A percentile compares a stretch with the other conserved stretches of the same genome.
phyloP scores from a whole-genome alignment of 2,797 vertebrate species.

The Steatocranus sp. region DNA sequence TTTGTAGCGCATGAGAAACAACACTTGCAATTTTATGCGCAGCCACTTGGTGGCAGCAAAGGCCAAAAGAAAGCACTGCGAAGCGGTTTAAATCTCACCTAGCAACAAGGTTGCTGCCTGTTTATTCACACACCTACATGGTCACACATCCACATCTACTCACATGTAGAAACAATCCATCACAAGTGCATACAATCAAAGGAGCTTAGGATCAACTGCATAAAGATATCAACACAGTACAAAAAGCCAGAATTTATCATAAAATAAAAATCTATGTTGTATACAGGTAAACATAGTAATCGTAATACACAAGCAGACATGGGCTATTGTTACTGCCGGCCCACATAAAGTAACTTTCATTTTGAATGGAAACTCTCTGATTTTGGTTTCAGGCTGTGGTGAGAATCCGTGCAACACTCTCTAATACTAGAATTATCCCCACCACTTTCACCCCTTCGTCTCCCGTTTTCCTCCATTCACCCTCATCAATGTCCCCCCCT shows the following conservation, averaged over 20 bases:
- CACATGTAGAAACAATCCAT: constrained; percentile 57
- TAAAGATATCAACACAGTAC: neutral
- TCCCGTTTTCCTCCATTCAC: constrained; percentile 12
- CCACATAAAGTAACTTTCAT: constrained; percentile 75
- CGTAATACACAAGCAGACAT: neutral
- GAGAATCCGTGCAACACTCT: constrained; percentile 43
- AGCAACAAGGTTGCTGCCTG: constrained; percentile 64
- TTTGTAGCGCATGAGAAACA: neutral
- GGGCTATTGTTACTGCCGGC: constrained; percentile 33
- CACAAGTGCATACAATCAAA: constrained; percentile 20
- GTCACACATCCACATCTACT: constrained; percentile 51
- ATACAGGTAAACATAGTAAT: neutral
- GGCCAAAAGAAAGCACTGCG: constrained; percentile 2
- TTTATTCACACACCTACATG: constrained; percentile 68
- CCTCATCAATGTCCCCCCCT: neutral
- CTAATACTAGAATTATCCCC: constrained; percentile 43
- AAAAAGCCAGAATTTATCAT: neutral
- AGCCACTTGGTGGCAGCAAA: constrained; percentile 45
- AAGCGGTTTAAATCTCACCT: constrained; percentile 48
- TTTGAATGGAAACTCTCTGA: constrained; percentile 65
- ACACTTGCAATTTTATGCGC: neutral
- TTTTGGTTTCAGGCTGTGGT: constrained; percentile 55
- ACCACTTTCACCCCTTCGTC: constrained; percentile 7
- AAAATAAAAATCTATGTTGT: neutral
- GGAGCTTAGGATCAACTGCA: neutral